Evolutionary conservation across 2,888 invertebrate species (phyloP), one percentile per base, ranked within the genome.

Genomic region (Fragum fragum): DNA sequence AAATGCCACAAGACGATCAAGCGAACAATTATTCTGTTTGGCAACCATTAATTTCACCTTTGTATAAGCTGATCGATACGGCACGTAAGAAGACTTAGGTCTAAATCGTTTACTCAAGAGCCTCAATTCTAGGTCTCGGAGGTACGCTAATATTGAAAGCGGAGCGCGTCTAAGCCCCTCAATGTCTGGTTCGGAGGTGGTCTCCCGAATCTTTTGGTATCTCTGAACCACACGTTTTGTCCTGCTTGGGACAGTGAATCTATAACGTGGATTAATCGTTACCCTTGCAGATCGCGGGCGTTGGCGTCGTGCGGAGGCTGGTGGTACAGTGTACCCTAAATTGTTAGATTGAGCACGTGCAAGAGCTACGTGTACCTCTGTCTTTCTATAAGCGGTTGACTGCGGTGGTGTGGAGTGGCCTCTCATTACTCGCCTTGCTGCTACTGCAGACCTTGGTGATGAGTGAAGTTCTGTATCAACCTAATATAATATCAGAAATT

Each of bases 391-490:
- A 21, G 52, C 28, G 53, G 71, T n/a, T n/a, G 72, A 36, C 32
- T 59, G 47, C n/a, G 81, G 83, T 83, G 86, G 78, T 42, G 79
- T 73, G 28, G 83, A 83, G n/a, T 81, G 86, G 74, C 87, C 83
- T 76, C 87, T 88, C 76, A 88, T 85, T 78, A 86, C 89, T 75
- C 91, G 87, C 81, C 88, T 86, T 73, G 89, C 85, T 74, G 89
- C 91, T 68, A 90, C 91, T 42, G 91, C 87, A 68, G 87, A 79
- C 80, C 87, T 88, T 69, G 92, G 90, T 77, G 88, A 86, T 69
- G 89, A 81, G 86, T 90, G 90, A 73, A 86, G 74, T 86, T 91
- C 91, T 78, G 90, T 87, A 79, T 89, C 87, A 39, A 90, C 91
- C 92, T 92, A 89, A 80, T 87, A 81, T 80, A 84, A 83, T 85